Conservation (phyloP, 2,797 vertebrate genomes). For the Tinamus major region DNA sequence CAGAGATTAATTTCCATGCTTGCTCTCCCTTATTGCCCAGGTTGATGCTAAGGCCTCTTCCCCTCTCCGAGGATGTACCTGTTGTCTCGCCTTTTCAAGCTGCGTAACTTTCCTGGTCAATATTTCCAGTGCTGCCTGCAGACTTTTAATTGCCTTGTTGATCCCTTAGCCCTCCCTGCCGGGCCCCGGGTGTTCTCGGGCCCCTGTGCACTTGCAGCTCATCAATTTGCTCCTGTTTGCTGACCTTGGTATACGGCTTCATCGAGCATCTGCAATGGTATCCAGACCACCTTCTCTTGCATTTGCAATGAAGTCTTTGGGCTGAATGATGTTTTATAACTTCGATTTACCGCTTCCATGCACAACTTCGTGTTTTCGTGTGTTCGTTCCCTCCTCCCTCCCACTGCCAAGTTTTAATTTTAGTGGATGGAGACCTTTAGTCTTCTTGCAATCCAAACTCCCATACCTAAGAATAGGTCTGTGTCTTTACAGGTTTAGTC, state of each 20-base stretch:
- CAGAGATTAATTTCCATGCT: not conserved
- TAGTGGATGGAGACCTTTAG: not conserved
- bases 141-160: constrained; percentile 26
- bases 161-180: not conserved
- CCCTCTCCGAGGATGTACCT: not conserved
- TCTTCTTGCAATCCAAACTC: not conserved
- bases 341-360: not conserved
- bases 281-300: not conserved
- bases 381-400: not conserved
- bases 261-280: not conserved
- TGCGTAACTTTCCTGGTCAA: constrained; percentile 8
- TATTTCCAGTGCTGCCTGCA: constrained; percentile 24
- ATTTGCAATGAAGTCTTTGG: not conserved
- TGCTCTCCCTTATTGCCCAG: not conserved
- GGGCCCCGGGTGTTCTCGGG: not conserved
- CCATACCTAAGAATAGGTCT: not conserved
- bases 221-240: not conserved
- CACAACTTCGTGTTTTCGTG: not conserved
- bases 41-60: not conserved
- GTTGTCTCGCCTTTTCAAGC: not conserved
- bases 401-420: not conserved
- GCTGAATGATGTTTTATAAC: not conserved
- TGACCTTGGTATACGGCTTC: not conserved
- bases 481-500: not conserved
- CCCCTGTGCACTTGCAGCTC: not conserved